Base-by-base conservation (phyloP, 2,113 vertebrate species). In the Channa argus region DNA sequence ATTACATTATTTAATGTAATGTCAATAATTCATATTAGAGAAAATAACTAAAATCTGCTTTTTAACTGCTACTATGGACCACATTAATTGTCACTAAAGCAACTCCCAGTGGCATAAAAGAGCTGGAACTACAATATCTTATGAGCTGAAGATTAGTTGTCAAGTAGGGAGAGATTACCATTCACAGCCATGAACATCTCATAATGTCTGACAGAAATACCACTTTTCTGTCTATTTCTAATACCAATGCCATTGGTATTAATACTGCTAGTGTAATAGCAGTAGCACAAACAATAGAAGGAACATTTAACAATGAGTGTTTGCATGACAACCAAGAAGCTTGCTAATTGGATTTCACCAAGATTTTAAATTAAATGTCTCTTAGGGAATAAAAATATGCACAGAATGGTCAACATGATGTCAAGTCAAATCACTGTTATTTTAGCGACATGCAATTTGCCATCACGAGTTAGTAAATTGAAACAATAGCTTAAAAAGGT, bases 1-100 rank as follows among this genome's bases (percentile, higher is more conserved):
- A 12, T 24, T 24, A 24, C 24, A 84, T 65, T 14, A 75, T 68
- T 49, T 66, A 61, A 72, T 51, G 41, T 15, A 12, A 4, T 44
- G 43, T 62, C 34, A 37, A 24, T 24, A 47, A 24, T 71, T 50
- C 24, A 13, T 15, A 24, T 24, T 24, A 24, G 1, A 24, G 24
- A 24, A 24, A 24, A 24, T 24, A 24, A 24, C 24, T 24, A 24
- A 24, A 24, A 24, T 24, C 24, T 24, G 24, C 24, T 24, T 24
- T 24, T 24, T 24, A 24, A 24, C 24, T 24, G 24, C 24, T 24
- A 24, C 24, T 24, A 24, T 24, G 24, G 24, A 24, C 24, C 24
- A 24, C 24, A 24, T 24, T 24, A 24, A 24, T 24, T 24, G 1
- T 24, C 24, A 24, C 24, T 24, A 24, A 24, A 24, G 24, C 24